These are phyloP conservation scores for Spinibarbus caldwelli DNA, from an alignment of 2,797 vertebrate species.

Conservation along the genomic window DNA sequence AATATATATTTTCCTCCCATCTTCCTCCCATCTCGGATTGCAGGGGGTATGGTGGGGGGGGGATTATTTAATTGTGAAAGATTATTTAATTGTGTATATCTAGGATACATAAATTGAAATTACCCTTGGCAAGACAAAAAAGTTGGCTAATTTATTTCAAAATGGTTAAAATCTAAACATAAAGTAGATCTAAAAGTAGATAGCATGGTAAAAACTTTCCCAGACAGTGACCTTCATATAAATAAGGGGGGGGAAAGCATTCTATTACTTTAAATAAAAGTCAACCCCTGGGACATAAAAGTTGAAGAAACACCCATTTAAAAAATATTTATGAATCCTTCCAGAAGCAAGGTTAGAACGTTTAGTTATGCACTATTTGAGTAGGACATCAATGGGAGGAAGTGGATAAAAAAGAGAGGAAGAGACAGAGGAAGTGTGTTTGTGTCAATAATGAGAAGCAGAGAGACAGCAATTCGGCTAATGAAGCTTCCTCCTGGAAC, in stretches of 20 bases:
- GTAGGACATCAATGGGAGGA: constrained; percentile 11
- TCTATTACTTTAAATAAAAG: neutral
- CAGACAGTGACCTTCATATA: constrained; percentile 4
- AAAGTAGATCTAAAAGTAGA: neutral
- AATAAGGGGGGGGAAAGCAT: neutral
- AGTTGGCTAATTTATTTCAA: neutral
- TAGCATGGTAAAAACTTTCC: neutral
- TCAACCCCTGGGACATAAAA: constrained; percentile 4
- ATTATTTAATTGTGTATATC: too few species aligned
- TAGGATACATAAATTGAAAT: too few species aligned
- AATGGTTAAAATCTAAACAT: neutral
- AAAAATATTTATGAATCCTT: constrained; percentile 63
- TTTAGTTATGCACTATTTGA: constrained; percentile 49
- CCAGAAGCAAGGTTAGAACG: constrained; percentile 43
- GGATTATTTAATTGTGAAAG: too few species aligned
- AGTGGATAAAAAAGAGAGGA: constrained; percentile 18
- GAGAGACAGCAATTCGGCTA: constrained; percentile 49
- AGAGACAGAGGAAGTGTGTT: constrained; percentile 24
- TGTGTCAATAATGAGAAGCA: constrained; percentile 31
- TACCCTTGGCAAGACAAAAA: neutral
- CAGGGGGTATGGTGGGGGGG: too few species aligned
- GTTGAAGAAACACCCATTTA: neutral
- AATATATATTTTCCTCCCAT: too few species aligned
- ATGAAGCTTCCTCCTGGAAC: constrained; percentile 41
- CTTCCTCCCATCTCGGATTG: too few species aligned